phyloP scores from a whole-genome alignment of 2,113 vertebrate genomes.

The Benthochromis sp. region DNA sequence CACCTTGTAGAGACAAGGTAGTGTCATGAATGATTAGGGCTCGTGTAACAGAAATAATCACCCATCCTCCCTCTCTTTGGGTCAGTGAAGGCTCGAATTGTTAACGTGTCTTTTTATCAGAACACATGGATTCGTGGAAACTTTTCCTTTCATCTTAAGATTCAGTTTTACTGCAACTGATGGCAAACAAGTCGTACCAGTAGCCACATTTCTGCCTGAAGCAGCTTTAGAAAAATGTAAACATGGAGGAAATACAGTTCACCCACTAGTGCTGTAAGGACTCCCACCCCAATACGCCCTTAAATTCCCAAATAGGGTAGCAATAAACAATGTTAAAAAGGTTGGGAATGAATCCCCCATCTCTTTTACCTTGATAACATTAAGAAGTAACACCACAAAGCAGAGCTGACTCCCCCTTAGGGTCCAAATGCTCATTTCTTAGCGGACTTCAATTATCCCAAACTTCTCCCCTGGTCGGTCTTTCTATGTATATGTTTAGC shows the following conservation, averaged over 20 bases:
- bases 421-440: slow-evolving; percentile 58
- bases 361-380: slow-evolving; percentile 65
- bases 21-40: slow-evolving; percentile 60
- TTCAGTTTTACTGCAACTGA: slow-evolving; percentile 4
- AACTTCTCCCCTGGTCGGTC: slow-evolving; percentile 60
- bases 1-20: slow-evolving; percentile 63
- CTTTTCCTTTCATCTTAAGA: slow-evolving; percentile 1
- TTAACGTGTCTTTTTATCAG: slow-evolving; percentile 8
- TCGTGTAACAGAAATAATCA: slow-evolving; percentile 40
- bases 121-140: not conserved
- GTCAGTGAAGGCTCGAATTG: not conserved
- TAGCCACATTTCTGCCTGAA: not conserved
- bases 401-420: slow-evolving; percentile 51
- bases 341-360: slow-evolving; percentile 54
- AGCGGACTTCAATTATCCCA: slow-evolving; percentile 70
- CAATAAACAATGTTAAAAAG: slow-evolving; percentile 68
- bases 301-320: slow-evolving; percentile 45
- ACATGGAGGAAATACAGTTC: slow-evolving; percentile 2
- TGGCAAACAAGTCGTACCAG: not conserved
- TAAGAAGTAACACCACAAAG: slow-evolving; percentile 63
- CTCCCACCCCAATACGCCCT: slow-evolving; percentile 9
- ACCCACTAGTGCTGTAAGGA: not conserved
- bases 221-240: slow-evolving; percentile 12
- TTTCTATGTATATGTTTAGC: slow-evolving; percentile 73
- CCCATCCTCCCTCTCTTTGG: slow-evolving; percentile 9